Conservation (phyloP, 2,113 vertebrate genomes). For the Azemiops feae region DNA sequence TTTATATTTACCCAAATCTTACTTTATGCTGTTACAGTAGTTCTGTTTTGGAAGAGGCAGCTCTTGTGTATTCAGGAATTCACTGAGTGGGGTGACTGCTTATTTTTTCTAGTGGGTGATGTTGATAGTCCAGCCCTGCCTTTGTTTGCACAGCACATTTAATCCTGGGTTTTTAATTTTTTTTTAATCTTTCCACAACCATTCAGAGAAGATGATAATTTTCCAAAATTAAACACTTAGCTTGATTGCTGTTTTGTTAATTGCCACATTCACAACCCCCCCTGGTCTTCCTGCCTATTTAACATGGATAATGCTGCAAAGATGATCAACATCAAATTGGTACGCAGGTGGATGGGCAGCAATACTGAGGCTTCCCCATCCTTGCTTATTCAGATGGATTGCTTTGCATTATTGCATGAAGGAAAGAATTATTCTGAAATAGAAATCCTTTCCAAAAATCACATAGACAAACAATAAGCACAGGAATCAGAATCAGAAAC, state of each 20-base stretch:
- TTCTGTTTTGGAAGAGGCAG: not conserved
- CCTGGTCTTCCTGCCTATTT: slow-evolving; percentile 66
- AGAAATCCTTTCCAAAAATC: not conserved
- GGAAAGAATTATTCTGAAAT: not conserved
- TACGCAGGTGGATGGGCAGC: slow-evolving; percentile 33
- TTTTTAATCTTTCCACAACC: slow-evolving; percentile 55
- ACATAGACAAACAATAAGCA: not conserved
- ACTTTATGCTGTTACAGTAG: not conserved
- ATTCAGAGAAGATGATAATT: slow-evolving; percentile 63
- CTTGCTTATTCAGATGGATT: not conserved
- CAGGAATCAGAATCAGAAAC: not conserved
- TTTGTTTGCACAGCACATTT: slow-evolving; percentile 66
- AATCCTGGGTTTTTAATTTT: slow-evolving; percentile 44
- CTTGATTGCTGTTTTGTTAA: slow-evolving; percentile 74
- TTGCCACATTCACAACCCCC: slow-evolving; percentile 61
- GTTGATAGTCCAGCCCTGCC: slow-evolving; percentile 32
- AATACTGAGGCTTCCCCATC: not conserved
- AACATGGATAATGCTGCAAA: slow-evolving; percentile 60
- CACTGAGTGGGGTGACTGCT: not conserved
- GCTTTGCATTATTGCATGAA: not conserved
- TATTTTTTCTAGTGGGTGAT: slow-evolving; percentile 20
- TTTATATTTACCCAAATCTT: not conserved
- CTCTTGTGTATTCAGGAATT: not conserved
- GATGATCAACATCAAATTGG: slow-evolving; percentile 46
- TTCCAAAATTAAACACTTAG: slow-evolving; percentile 73